Evolutionary conservation across 2,888 invertebrate genomes (phyloP).

Genomic region (Pycnomerus fuliginosus): DNA sequence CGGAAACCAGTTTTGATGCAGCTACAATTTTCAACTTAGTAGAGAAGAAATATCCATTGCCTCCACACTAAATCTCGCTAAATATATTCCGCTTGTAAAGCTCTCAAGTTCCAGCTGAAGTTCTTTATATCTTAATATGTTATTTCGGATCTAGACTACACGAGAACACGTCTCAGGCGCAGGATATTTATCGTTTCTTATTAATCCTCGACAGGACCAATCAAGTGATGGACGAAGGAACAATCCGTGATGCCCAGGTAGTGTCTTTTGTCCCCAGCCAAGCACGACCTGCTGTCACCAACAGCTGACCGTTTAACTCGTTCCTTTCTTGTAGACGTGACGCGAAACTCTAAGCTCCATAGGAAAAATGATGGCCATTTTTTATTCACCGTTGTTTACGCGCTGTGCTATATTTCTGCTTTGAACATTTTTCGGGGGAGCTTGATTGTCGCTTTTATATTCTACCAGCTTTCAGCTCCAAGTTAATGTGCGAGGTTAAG

Average conservation of each 20-base stretch:
- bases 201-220: slow-evolving; percentile 17
- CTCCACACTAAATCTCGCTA: slow-evolving; percentile 26
- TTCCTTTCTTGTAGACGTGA: slow-evolving; percentile 42
- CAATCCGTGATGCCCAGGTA: no score
- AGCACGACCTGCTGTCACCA: slow-evolving; percentile 37
- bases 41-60: slow-evolving; percentile 26
- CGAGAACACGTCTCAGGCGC: slow-evolving; percentile 11
- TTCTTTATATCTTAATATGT: slow-evolving; percentile 26
- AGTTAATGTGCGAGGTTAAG: no score
- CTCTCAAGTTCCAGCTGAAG: slow-evolving; percentile 26
- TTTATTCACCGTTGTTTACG: slow-evolving; percentile 40
- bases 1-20: slow-evolving; percentile 17
- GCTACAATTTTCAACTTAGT: background rate
- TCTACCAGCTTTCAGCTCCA: no score
- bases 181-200: slow-evolving; percentile 16
- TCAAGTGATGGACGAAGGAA: no score
- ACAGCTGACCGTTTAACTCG: slow-evolving; percentile 45
- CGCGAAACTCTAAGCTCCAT: slow-evolving; percentile 34
- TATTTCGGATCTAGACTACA: slow-evolving; percentile 15
- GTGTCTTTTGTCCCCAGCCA: slow-evolving; percentile 23
- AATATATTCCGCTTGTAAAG: slow-evolving; percentile 30
- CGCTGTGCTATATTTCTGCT: slow-evolving; percentile 28
- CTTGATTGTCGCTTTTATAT: no score
- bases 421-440: no score
- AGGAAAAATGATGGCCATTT: slow-evolving; percentile 41